Base-by-base conservation (phyloP, 2,113 vertebrate species). In the Phoxinus phoxinus region DNA sequence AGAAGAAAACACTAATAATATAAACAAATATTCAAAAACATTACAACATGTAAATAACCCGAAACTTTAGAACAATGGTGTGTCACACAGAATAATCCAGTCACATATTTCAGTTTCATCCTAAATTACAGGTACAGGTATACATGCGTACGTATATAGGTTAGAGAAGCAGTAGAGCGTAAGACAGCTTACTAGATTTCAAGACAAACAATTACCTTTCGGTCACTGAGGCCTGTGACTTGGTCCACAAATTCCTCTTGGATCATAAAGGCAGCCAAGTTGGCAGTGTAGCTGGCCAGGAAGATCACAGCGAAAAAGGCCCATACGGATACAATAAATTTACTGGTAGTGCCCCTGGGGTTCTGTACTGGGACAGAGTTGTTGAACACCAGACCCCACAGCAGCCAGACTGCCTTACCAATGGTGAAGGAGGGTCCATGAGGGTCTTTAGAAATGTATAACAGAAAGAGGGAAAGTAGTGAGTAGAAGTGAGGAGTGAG, bases 221-320 rank as follows among this genome's bases (percentile, higher is more conserved):
- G 98, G 94, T 99, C 98, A 86, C 98, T 99, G 87, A 99, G 96
- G 58, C 98, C 98, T 3, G 98, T 99, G 90, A 99, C 98, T 90
- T 99, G 98, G 94, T 99, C 98, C 87, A 99, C 97, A 92, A 99
- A 99, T 89, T 99, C 98, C 88, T 99, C 98, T 89, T 99, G 98
- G 91, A 99, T 99, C 98, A 99, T 99, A 90, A 99, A 99, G 81
- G 98, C 98, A 27, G 98, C 98, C 94, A 99, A 92, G 91, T 99
- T 99, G 92, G 98, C 97, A 59, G 98, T 99, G 90, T 99, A 99
- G 85, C 98, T 99, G 88, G 98, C 98, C 93, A 99, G 93, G 93
- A 99, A 99, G 81, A 99, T 99, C 92, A 99, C 98, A 0, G 98
- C 98, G 12, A 99, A 99, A 95, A 99, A 99, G 89, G 98, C 98